A percentile compares a stretch with the other conserved stretches of the same genome.
These are phyloP conservation scores for Patagioenas fasciata DNA, from an alignment of 2,113 vertebrate genomes.

Conservation along the genomic window DNA sequence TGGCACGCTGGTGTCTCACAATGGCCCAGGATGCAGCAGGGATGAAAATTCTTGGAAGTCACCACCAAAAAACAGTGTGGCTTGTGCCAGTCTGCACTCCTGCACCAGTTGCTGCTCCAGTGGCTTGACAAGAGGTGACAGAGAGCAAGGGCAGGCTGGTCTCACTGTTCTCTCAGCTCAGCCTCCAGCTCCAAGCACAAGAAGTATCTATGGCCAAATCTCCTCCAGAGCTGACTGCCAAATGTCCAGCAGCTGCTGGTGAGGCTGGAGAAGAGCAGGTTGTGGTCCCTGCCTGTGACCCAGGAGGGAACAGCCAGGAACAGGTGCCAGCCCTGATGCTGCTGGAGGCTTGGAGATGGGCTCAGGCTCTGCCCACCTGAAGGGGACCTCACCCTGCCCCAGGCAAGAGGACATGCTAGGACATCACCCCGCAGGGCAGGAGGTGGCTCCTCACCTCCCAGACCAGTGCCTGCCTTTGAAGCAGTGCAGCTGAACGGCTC, in stretches of 20 bases:
- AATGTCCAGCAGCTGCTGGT: not conserved
- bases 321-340: not conserved
- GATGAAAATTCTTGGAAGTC: not conserved
- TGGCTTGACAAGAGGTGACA: not conserved
- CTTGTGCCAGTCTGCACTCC: not conserved
- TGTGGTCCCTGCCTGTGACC: not conserved
- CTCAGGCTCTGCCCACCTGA: not conserved
- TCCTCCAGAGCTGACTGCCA: not conserved
- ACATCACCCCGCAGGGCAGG: not conserved
- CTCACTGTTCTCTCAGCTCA: not conserved
- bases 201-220: not conserved
- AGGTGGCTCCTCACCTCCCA: not conserved
- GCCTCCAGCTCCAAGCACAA: not conserved
- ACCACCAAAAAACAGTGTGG: accelerated
- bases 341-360: not conserved
- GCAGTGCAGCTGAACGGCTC: not conserved
- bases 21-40: not conserved
- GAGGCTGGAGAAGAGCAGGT: not conserved
- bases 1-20: not conserved
- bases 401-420: not conserved
- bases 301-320: not conserved
- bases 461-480: not conserved
- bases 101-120: not conserved
- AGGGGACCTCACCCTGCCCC: not conserved
- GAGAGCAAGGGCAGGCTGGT: not conserved